These are phyloP conservation scores for Onychorhynchus coronatus DNA, from an alignment of 2,113 vertebrate genomes.

Conservation along the genomic window DNA sequence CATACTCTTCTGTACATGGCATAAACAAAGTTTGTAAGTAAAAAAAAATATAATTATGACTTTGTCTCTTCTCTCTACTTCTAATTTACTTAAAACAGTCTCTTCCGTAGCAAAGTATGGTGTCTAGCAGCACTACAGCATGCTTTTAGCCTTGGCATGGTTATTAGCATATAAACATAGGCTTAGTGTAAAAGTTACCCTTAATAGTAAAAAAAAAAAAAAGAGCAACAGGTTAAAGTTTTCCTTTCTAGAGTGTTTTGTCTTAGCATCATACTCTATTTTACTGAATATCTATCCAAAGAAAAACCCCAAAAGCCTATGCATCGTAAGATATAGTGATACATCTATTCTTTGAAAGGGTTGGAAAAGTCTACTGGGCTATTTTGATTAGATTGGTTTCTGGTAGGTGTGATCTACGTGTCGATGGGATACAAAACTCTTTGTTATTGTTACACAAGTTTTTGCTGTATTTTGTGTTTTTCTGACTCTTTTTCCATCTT, in stretches of 20 bases:
- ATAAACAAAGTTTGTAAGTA: not conserved
- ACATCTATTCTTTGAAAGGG: not conserved
- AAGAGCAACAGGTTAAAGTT: not conserved
- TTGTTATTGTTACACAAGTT: not conserved
- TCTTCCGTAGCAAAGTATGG: not conserved
- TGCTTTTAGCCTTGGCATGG: not conserved
- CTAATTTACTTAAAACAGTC: not conserved
- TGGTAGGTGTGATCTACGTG: not conserved
- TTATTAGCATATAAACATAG: not conserved
- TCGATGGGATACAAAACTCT: not conserved
- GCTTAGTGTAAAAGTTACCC: not conserved
- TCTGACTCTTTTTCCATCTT: not conserved
- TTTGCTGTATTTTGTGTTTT: not conserved
- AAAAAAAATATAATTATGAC: not conserved
- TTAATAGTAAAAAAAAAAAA: not conserved
- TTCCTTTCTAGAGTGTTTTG: not conserved
- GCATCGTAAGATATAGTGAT: not conserved
- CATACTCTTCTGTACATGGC: fast-evolving
- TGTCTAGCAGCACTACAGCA: not conserved
- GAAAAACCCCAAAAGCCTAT: not conserved
- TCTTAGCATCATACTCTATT: not conserved
- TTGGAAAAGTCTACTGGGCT: not conserved
- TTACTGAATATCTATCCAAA: not conserved
- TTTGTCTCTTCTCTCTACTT: not conserved
- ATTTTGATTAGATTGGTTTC: not conserved